Base-by-base conservation (phyloP, 2,888 invertebrate genomes). In the Melinopterus prodromus region DNA sequence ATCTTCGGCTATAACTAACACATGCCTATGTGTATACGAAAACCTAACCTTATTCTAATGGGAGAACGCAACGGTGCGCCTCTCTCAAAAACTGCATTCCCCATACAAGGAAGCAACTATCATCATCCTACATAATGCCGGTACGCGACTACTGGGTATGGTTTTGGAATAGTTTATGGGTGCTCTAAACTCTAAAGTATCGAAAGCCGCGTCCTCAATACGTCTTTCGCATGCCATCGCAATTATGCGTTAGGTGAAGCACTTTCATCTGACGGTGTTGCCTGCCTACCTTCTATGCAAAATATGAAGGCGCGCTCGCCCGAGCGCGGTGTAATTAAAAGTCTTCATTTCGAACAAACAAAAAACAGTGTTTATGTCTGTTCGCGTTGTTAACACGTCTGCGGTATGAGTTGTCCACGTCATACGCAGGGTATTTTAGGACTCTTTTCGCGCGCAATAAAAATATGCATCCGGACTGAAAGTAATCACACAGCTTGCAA, bases 301-400 rank as follows among this genome's bases (percentile, higher is more conserved):
- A 53, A 53, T 53, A 53, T 53, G 12, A 53, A 53, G 7, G 53
- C 53, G 53, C 53, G 53, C 5, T 53, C 12, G 53, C 53, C 53
- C 53, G 5, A 53, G 53, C 7, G 53, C 53, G 12, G 12, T 9
- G 53, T 53, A 53, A 72, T 72, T 72, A 72, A 72, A 36, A 36
- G 6, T 16, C 6, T 2, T 53, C 53, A 53, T 53, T 53, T 53
- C 53, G 53, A 53, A 53, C 53, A 53, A 53, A 53, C 53, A 53
- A 53, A 53, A 26, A 72, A 36, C 36, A n/a, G 72, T 72, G 72
- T 72, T 72, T 15, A 72, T 72, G 14, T 72, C n/a, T 16, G 72
- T 16, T 14, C 16, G 16, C 36, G 35, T 72, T 26, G 72, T 72
- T 72, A 16, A 72, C n/a, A 72, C 36, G 35, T 72, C 53, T 53